These are phyloP conservation scores for Chirona hameri DNA, from an alignment of 2,888 invertebrate genomes.

Conservation along the genomic window DNA sequence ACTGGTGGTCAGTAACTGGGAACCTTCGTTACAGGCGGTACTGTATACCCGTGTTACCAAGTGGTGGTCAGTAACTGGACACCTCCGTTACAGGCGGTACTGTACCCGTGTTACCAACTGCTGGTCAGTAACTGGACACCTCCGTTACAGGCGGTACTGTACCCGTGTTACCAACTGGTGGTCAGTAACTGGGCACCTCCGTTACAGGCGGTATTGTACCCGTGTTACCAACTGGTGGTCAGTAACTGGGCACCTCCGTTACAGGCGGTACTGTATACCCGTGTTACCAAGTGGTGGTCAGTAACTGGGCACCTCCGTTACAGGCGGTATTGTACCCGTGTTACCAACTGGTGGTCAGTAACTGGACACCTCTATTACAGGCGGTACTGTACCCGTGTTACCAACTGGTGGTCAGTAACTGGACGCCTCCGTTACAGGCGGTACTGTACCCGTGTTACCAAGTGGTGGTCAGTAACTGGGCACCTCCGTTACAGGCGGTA, in stretches of 20 bases:
- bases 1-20: constrained; percentile 73
- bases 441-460: constrained; percentile 71
- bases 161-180: constrained; percentile 75
- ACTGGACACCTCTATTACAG: constrained; percentile 68
- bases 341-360: constrained; percentile 72
- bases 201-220: constrained; percentile 54
- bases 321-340: constrained; percentile 60
- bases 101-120: constrained; percentile 74
- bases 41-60: constrained; percentile 75
- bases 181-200: constrained; percentile 79
- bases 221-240: constrained; percentile 72
- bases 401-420: constrained; percentile 72
- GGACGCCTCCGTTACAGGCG: constrained; percentile 64
- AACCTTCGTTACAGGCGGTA: constrained; percentile 56
- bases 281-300: constrained; percentile 72
- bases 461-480: constrained; percentile 73
- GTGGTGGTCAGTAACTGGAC: constrained; percentile 76
- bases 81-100: constrained; percentile 54
- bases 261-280: constrained; percentile 58
- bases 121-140: constrained; percentile 79
- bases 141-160: constrained; percentile 52
- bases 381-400: constrained; percentile 64
- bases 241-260: constrained; percentile 74
- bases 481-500: constrained; percentile 56
- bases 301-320: constrained; percentile 71